Conservation (phyloP, 2,797 vertebrate genomes). For the Peromyscus eremicus region DNA sequence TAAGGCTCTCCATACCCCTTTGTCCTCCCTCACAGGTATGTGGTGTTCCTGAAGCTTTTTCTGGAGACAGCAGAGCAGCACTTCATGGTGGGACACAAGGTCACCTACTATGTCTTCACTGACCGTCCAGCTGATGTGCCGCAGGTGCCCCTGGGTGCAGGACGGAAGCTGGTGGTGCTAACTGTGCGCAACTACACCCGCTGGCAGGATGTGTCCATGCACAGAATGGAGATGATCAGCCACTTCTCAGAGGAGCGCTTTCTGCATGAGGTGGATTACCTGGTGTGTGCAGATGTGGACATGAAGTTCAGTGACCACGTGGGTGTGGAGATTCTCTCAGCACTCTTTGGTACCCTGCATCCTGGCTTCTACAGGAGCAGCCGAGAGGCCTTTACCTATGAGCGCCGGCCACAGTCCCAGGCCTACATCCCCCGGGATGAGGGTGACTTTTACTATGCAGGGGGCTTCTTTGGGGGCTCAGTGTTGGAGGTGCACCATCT, state of each 20-base stretch:
- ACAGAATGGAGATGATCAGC: slow-evolving; percentile 87
- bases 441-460: slow-evolving; percentile 90
- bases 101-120: slow-evolving; percentile 85
- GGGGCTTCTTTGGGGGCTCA: slow-evolving; percentile 87
- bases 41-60: slow-evolving; percentile 72
- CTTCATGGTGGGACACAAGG: slow-evolving; percentile 81
- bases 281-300: slow-evolving; percentile 83
- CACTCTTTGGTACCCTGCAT: slow-evolving; percentile 86
- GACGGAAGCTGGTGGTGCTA: background rate
- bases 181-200: slow-evolving; percentile 52
- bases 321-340: slow-evolving; percentile 87
- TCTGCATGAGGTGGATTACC: slow-evolving; percentile 61
- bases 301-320: slow-evolving; percentile 81
- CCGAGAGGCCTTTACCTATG: slow-evolving; percentile 83
- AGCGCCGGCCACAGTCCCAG: slow-evolving; percentile 84
- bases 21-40: background rate
- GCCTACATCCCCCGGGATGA: slow-evolving; percentile 83
- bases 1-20: background rate
- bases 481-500: slow-evolving; percentile 84
- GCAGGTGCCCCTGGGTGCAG: background rate
- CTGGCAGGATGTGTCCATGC: slow-evolving; percentile 89
- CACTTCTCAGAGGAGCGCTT: slow-evolving; percentile 71
- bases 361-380: slow-evolving; percentile 77
- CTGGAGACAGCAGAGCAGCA: slow-evolving; percentile 78
- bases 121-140: slow-evolving; percentile 75